These are phyloP conservation scores for Turritopsis rubra DNA, from an alignment of 30 jellyfish, hydroid and myxozoan genomes.

Conservation along the genomic window DNA sequence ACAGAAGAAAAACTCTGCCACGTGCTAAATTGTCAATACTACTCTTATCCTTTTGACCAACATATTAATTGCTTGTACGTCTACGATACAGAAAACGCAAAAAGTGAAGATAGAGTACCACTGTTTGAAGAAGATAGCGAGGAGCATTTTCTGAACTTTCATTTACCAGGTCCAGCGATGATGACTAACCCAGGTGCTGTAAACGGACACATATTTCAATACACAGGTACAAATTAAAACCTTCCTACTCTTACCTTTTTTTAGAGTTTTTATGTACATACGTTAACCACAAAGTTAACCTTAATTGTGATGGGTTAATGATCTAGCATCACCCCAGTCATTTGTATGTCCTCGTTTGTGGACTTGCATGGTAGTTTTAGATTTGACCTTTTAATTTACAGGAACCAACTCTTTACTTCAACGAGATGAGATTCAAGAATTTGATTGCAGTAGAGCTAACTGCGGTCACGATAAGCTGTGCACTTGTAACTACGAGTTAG, in stretches of 20 bases:
- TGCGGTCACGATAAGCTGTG: slow-evolving; percentile 27
- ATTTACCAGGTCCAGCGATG: slow-evolving; percentile 18
- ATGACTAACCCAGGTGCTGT: slow-evolving; percentile 21
- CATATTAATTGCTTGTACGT: not conserved
- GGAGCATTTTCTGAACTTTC: slow-evolving; percentile 27
- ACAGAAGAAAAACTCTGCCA: not conserved
- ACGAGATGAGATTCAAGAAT: slow-evolving; percentile 22
- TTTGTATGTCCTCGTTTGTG: not conserved
- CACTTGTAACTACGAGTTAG: slow-evolving; percentile 10
- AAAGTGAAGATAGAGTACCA: not conserved
- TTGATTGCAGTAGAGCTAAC: slow-evolving; percentile 13
- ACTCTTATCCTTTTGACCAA: not conserved
- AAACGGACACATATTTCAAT: slow-evolving; percentile 28
- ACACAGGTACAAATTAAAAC: not conserved
- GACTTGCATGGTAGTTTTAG: not conserved
- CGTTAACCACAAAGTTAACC: no score
- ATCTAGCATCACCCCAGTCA: no score
- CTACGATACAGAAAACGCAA: slow-evolving; percentile 8
- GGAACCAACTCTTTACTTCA: slow-evolving; percentile 18
- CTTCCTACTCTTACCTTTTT: no score
- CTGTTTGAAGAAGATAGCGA: slow-evolving; percentile 7
- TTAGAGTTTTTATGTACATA: no score
- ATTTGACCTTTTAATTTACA: not conserved
- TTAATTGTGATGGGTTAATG: no score
- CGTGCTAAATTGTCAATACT: slow-evolving; percentile 18